These are phyloP conservation scores for Plotosus lineatus DNA, from an alignment of 2,113 vertebrate genomes.

Conservation along the genomic window DNA sequence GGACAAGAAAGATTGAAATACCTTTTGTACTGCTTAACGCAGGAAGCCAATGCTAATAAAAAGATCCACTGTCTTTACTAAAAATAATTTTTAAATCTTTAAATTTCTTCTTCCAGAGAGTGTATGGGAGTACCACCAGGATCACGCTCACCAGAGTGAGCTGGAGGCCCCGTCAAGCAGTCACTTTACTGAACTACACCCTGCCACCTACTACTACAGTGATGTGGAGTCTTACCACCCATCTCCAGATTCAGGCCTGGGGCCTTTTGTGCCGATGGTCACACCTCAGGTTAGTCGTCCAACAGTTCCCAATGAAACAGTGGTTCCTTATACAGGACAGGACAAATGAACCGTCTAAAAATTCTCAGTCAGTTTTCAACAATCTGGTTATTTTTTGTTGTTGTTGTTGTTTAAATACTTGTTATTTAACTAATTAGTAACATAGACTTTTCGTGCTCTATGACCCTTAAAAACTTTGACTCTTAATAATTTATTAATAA, in stretches of 20 bases:
- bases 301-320: not conserved
- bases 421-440: not conserved
- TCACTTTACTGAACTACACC: constrained; percentile 84
- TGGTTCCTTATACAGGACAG: not conserved
- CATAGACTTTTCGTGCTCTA: too few species aligned
- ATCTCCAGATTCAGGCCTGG: constrained; percentile 74
- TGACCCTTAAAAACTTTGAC: too few species aligned
- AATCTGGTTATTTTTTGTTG: not conserved
- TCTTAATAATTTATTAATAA: too few species aligned
- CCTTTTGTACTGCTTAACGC: not conserved
- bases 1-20: too few species aligned
- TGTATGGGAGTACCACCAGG: constrained; percentile 80
- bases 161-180: constrained; percentile 76
- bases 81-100: not conserved
- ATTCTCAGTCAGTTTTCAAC: not conserved
- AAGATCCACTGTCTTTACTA: not conserved
- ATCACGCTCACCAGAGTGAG: constrained; percentile 73
- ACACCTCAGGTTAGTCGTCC: constrained; percentile 43
- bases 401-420: not conserved
- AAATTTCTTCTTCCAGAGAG: constrained; percentile 64
- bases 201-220: constrained; percentile 80
- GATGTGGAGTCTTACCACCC: constrained; percentile 80
- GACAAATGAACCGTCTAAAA: not conserved
- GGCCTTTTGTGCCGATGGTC: constrained; percentile 57
- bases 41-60: not conserved